phyloP scores from a whole-genome alignment of 2,888 invertebrate species.

The Eumerus sabulonum region DNA sequence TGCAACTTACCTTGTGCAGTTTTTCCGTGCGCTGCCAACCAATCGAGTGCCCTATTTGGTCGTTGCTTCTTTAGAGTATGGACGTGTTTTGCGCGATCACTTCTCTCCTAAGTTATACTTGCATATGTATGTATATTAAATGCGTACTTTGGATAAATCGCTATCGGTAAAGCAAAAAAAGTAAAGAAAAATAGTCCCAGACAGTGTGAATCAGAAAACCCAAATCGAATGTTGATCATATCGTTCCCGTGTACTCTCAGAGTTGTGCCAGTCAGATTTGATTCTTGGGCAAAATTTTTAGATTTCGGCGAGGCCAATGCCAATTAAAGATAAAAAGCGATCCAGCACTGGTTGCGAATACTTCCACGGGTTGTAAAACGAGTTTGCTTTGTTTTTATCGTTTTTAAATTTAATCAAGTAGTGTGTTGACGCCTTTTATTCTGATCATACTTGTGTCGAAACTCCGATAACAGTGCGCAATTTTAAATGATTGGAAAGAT shows the following conservation, averaged over 20 bases:
- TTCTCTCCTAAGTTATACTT: too few species aligned
- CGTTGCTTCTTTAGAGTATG: conserved; percentile 11
- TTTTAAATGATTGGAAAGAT: conserved; percentile 34
- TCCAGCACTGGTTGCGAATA: not conserved
- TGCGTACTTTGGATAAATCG: too few species aligned
- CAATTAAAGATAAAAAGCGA: not conserved
- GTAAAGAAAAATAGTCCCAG: too few species aligned
- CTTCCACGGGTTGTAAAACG: conserved; percentile 2
- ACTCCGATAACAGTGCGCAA: conserved; percentile 50
- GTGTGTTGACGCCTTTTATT: conserved; percentile 16
- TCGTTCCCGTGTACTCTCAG: too few species aligned
- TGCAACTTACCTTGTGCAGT: conserved; percentile 35
- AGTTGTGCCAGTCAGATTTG: too few species aligned
- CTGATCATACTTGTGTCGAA: conserved; percentile 27
- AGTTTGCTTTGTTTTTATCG: conserved; percentile 6
- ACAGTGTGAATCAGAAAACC: too few species aligned
- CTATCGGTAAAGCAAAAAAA: too few species aligned
- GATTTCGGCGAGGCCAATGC: not conserved
- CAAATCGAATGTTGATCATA: too few species aligned
- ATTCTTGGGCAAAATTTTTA: too few species aligned
- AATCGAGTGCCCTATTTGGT: conserved; percentile 23
- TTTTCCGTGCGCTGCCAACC: conserved; percentile 14
- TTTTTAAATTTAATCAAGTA: conserved; percentile 25
- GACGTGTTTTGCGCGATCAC: conserved; percentile 35
- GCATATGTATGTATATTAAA: too few species aligned